A percentile compares a stretch with the other conserved stretches of the same genome.
These are phyloP conservation scores for Heliconius melpomene DNA, from an alignment of 1,140 invertebrate species.

Conservation along the genomic window DNA sequence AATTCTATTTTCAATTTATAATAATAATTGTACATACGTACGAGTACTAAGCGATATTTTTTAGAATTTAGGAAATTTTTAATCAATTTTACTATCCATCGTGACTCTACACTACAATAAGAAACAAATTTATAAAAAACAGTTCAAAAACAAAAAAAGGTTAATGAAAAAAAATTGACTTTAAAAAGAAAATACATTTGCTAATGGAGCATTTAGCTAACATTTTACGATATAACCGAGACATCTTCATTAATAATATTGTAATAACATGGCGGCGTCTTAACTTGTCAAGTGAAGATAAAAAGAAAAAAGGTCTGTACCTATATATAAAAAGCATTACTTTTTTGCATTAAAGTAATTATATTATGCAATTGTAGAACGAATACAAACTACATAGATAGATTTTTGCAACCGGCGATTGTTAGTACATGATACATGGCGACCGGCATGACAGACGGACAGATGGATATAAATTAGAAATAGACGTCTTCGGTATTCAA, in stretches of 20 bases:
- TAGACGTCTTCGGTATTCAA: constrained; percentile 7
- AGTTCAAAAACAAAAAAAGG: neutral
- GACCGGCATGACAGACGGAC: constrained; percentile 4
- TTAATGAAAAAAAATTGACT: neutral
- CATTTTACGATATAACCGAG: neutral
- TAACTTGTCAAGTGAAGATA: neutral
- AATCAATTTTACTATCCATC: no score
- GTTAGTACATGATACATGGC: constrained; percentile 10
- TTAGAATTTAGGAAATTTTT: no score
- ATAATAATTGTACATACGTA: no score
- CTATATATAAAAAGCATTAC: no score
- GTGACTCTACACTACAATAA: no score
- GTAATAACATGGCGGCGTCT: neutral
- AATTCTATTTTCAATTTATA: no score
- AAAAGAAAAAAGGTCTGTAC: no score
- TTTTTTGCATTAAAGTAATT: neutral
- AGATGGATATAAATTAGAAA: constrained; percentile 12
- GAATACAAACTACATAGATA: constrained; percentile 8
- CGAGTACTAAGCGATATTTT: no score
- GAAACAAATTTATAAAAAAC: neutral
- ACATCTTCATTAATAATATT: constrained; percentile 1
- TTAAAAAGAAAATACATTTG: neutral
- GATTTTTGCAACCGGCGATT: neutral
- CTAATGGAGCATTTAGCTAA: neutral
- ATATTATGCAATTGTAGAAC: neutral